A percentile compares a stretch with the other conserved stretches of the same genome.
These are phyloP conservation scores for Glaucomys volans DNA, from an alignment of 2,113 vertebrate species.

Conservation along the genomic window DNA sequence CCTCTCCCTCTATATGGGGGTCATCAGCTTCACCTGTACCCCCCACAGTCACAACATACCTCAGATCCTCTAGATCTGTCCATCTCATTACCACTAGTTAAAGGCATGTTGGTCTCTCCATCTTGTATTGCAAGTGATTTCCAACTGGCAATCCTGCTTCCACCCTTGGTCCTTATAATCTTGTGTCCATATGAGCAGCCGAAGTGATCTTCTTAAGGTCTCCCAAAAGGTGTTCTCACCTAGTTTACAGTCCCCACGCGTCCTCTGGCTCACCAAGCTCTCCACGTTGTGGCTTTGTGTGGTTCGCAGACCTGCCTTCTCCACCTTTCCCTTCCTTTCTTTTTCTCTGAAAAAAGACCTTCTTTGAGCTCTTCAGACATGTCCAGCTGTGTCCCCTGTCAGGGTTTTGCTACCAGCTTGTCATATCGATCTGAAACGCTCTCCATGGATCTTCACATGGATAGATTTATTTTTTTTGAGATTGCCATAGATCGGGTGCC, in stretches of 20 bases:
- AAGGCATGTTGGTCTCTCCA: background rate
- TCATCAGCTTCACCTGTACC: too few relatives aligned
- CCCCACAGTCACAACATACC: rapidly evolving
- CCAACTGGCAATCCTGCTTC: background rate
- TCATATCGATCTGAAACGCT: background rate
- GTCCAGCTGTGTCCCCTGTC: background rate
- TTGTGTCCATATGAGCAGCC: background rate
- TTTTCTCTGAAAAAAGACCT: background rate
- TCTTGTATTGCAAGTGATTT: background rate
- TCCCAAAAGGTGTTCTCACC: background rate
- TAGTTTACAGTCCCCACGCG: rapidly evolving
- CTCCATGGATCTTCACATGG: background rate
- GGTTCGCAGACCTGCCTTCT: too few relatives aligned
- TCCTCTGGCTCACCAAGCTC: background rate
- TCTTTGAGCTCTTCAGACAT: background rate
- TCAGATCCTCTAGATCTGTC: background rate
- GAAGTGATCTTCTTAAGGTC: background rate
- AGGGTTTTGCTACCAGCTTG: background rate
- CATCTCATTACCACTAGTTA: rapidly evolving
- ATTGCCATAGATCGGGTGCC: background rate
- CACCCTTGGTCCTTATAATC: background rate
- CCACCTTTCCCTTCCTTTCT: background rate
- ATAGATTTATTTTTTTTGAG: background rate
- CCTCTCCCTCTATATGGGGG: background rate
- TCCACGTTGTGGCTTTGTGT: rapidly evolving